phyloP scores from a whole-genome alignment of 2,113 vertebrate species.

The Microcebus jonahi region DNA sequence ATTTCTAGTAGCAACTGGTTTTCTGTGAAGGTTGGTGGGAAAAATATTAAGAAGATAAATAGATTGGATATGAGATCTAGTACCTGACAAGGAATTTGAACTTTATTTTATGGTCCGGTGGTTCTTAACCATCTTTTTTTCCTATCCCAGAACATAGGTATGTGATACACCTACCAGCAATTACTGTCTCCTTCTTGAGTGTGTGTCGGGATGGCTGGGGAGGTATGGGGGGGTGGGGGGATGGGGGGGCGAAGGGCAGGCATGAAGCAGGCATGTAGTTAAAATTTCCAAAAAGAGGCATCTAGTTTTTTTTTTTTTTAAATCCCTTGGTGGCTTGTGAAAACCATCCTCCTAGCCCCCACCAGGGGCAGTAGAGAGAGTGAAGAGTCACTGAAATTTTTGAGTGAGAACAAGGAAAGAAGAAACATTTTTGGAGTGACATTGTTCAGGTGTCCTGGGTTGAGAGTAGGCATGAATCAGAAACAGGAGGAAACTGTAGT shows the following conservation, averaged over 20 bases:
- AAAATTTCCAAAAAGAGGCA: background rate
- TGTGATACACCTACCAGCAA: background rate
- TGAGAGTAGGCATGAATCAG: background rate
- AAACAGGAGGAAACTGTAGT: background rate
- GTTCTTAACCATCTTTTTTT: background rate
- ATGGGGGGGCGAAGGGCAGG: background rate
- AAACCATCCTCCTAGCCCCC: background rate
- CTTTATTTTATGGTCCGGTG: background rate
- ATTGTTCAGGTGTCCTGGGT: background rate
- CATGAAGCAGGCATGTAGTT: background rate
- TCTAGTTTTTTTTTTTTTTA: background rate
- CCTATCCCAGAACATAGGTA: background rate
- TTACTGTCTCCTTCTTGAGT: background rate
- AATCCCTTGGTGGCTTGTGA: background rate
- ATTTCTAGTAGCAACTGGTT: background rate
- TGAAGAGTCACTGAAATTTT: background rate
- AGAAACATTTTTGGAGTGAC: background rate
- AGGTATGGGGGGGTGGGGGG: background rate
- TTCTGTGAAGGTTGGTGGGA: background rate
- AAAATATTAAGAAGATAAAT: background rate
- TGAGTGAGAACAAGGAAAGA: background rate
- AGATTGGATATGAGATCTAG: background rate
- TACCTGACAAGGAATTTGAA: background rate
- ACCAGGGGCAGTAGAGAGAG: background rate
- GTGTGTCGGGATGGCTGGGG: rapidly evolving